These are phyloP conservation scores for Drosophila prostipennis DNA, from an alignment of 2,888 invertebrate species.

Conservation along the genomic window DNA sequence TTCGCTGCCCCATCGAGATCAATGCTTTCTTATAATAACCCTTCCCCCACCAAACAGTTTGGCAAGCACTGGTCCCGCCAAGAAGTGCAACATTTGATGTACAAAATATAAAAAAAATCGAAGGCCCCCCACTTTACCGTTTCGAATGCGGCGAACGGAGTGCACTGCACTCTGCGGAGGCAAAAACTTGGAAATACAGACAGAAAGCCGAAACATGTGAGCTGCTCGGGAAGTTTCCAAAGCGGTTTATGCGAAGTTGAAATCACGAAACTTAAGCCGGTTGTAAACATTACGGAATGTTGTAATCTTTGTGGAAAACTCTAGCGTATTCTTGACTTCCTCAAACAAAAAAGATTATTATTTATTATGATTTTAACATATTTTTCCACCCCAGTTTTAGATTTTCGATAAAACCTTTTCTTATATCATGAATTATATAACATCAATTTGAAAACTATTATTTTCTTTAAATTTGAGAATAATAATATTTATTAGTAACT, in stretches of 20 bases:
- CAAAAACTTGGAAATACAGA: slow-evolving; percentile 18
- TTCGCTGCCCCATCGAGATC: slow-evolving; percentile 3
- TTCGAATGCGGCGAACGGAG: slow-evolving; percentile 11
- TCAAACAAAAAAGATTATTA: no score
- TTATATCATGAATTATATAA: no score
- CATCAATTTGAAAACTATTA: no score
- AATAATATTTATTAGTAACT: no score
- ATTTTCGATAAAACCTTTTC: no score
- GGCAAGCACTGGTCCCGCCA: slow-evolving; percentile 5
- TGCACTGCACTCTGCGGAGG: slow-evolving; percentile 40
- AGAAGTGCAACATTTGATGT: slow-evolving; percentile 17
- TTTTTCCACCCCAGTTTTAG: no score
- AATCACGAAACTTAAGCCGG: neutral
- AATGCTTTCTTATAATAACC: neutral
- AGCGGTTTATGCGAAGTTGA: slow-evolving; percentile 20
- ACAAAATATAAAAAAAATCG: neutral
- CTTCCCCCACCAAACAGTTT: neutral
- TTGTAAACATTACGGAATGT: neutral
- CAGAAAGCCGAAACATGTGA: slow-evolving; percentile 20
- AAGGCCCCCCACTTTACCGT: slow-evolving; percentile 27
- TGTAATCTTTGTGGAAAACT: neutral
- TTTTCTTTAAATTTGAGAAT: no score
- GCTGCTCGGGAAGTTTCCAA: slow-evolving; percentile 20
- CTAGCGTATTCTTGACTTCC: neutral
- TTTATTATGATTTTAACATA: no score